Evolutionary conservation across 2,888 invertebrate species (phyloP), one percentile per base, ranked within the genome.

Genomic region (Habroteleia sp.): DNA sequence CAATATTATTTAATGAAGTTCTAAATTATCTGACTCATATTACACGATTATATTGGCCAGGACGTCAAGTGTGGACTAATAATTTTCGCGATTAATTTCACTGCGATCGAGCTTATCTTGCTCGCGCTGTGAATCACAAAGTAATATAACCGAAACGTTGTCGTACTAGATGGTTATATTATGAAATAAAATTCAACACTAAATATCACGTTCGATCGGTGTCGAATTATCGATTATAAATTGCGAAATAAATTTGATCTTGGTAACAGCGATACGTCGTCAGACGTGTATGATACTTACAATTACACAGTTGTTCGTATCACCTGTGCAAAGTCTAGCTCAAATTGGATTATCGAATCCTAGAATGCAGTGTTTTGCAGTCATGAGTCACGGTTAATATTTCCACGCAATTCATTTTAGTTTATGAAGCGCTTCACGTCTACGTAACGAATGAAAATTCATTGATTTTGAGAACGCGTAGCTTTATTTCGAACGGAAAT

Each of bases 291-390:
- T 37, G 25, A 35, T 25, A 11, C 63, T 44, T 58, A 41, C 16
- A 63, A 25, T 69, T 69, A 46, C 69, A 74, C 69, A 74, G 69
- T 74, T 69, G 74, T 58, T 68, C 74, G 35, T 13, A 25, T 74
- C 74, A 74, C 68, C 74, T 74, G 74, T 74, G 69, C 69, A 74
- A 74, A 74, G 74, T 74, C 74, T 74, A 74, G 68, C 62, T 37
- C 7, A 62, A 68, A 68, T 68, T 48, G 46, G 54, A 66, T 72
- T 63, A 72, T 72, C 63, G 63, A 63, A 63, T 63, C 46, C 73
- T 73, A 73, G 73, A 73, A 66, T 66, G 52, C 73, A 62, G 20
- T 48, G 48, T 71, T 71, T 48, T 41, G 46, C 20, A 50, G 25
- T 41, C 23, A 42, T 69, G 44, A 69, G 44, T 60, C 69, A 69